These are phyloP conservation scores for Eristalis arbustorum DNA, from an alignment of 2,888 invertebrate genomes.

Conservation along the genomic window DNA sequence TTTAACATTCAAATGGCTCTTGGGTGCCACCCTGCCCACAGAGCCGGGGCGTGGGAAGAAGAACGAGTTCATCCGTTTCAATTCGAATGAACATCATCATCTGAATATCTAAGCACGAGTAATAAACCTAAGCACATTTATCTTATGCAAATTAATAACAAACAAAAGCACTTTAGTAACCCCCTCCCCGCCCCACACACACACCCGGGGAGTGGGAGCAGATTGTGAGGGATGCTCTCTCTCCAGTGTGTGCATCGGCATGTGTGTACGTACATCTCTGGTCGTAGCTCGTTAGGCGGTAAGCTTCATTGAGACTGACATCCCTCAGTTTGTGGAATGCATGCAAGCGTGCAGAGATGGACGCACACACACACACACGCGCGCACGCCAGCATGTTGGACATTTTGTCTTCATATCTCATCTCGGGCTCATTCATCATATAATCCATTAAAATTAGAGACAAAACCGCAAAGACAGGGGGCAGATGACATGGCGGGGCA, in stretches of 20 bases:
- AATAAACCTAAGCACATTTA: slow-evolving; percentile 51
- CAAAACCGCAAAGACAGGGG: slow-evolving; percentile 55
- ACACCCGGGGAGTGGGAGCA: neutral
- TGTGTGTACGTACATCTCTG: slow-evolving; percentile 2
- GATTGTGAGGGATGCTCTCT: neutral
- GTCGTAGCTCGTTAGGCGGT: neutral
- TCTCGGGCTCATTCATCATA: slow-evolving; percentile 67
- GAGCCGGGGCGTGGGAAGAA: too few species aligned
- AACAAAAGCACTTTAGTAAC: slow-evolving; percentile 65
- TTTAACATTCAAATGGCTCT: slow-evolving; percentile 26
- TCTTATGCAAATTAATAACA: slow-evolving; percentile 67
- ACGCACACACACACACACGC: neutral
- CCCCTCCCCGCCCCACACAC: neutral
- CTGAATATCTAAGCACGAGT: slow-evolving; percentile 44
- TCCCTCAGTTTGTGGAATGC: slow-evolving; percentile 34
- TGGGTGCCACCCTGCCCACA: neutral
- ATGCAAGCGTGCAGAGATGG: slow-evolving; percentile 47
- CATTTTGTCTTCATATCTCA: slow-evolving; percentile 66
- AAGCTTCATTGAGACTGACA: slow-evolving; percentile 48
- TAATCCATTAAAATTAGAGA: slow-evolving; percentile 67
- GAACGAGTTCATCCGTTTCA: slow-evolving; percentile 15
- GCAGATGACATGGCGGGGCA: slow-evolving; percentile 42
- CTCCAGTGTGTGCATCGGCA: neutral
- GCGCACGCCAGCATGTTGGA: slow-evolving; percentile 21
- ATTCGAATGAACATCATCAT: slow-evolving; percentile 38